These are phyloP conservation scores for Tuta absoluta DNA, from an alignment of 2,888 invertebrate species.

Conservation along the genomic window DNA sequence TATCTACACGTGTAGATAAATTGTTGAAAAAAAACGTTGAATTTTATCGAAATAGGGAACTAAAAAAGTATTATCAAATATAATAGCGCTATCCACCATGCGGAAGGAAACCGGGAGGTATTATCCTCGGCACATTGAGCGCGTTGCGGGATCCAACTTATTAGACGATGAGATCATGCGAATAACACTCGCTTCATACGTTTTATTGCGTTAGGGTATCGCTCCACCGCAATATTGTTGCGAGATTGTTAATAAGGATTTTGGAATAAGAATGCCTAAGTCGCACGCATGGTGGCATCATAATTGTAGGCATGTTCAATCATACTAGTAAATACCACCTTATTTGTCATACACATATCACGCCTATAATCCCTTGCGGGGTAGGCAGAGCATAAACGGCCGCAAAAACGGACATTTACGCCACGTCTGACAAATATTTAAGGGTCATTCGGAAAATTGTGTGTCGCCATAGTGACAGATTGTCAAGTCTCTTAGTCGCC, in stretches of 20 bases:
- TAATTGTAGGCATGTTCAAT: not conserved
- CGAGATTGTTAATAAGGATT: constrained; percentile 46
- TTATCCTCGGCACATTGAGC: constrained; percentile 76
- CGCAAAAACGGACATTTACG: no score
- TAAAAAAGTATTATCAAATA: not conserved
- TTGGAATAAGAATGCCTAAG: not conserved
- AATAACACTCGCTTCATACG: constrained; percentile 76
- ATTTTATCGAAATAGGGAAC: not conserved
- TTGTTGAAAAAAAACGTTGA: no score
- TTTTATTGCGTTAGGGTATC: constrained; percentile 73
- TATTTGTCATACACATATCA: no score
- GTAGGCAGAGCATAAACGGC: no score
- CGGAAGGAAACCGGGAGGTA: constrained; percentile 45
- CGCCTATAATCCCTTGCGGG: no score
- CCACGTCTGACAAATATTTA: no score
- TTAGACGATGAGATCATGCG: constrained; percentile 79
- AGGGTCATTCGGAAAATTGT: no score
- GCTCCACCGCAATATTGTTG: constrained; percentile 60
- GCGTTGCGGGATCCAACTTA: constrained; percentile 77
- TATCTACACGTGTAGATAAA: no score
- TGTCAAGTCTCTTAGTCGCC: no score
- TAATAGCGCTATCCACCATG: constrained; percentile 24
- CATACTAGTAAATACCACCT: not conserved
- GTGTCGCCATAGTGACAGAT: no score
- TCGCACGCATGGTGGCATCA: not conserved